Base-by-base conservation (phyloP, 2,797 vertebrate species). In the Tangara arthus region DNA sequence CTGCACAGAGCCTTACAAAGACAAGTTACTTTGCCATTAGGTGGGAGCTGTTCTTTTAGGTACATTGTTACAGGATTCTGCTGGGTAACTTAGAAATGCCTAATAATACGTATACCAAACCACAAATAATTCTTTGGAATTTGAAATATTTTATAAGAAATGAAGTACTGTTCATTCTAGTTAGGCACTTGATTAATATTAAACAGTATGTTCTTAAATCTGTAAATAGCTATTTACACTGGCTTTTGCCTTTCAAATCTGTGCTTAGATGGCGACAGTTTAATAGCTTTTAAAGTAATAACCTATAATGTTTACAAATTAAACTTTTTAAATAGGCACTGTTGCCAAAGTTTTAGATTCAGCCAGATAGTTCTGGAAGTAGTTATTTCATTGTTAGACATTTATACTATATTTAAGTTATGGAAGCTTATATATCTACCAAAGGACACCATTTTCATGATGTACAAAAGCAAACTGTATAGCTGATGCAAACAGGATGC, bases 361-460 rank as follows among this genome's bases (percentile, higher is more conserved):
- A 34, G 55, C 82, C 90, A 93, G 84, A 89, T 97, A 90, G 82
- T 93, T 87, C 91, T 92, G 94, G 94, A 79, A 96, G 96, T 85
- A 95, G 71, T 96, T 95, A 39, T 96, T 94, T 87, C 9, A 32
- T 95, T 97, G 89, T 89, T 93, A 96, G 96, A 95, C 92, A 94
- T 85, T 96, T 97, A 91, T 20, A 95, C 72, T 97, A 90, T 95
- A 93, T 97, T 97, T 96, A 97, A 96, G 90, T 97, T 94, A 76
- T 60, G 70, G 87, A 72, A 94, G 53, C 82, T 92, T 97, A 94
- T 95, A 83, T 97, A 95, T 97, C 96, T 98, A 97, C 98, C 97
- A 98, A 98, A 98, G 98, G 97, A 97, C 77, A 95, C 72, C 71
- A 91, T 95, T 95, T 93, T 95, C 79, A 81, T 88, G 73, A 90